These are phyloP conservation scores for Alexandromys fortis DNA, from an alignment of 2,113 vertebrate species.

Conservation along the genomic window DNA sequence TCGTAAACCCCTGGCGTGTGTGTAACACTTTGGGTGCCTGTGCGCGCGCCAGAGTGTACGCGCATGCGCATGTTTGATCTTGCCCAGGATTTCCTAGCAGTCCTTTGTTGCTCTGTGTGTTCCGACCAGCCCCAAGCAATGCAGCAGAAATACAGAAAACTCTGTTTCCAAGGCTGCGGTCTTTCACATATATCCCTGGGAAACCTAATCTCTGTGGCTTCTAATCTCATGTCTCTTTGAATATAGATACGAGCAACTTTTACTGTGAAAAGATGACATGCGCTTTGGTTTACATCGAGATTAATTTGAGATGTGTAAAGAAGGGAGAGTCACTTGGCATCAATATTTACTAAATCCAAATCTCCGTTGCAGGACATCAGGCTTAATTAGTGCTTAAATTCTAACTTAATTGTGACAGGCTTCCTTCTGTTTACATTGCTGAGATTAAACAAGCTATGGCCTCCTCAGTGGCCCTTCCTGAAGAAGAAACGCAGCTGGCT, in stretches of 20 bases:
- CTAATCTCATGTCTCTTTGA: slow-evolving; percentile 61
- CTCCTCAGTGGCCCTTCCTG: slow-evolving; percentile 58
- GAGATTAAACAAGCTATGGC: slow-evolving; percentile 57
- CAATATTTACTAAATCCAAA: slow-evolving; percentile 70
- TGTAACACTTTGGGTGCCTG: slow-evolving; percentile 2
- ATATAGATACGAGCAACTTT: slow-evolving; percentile 48
- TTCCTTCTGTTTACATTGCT: slow-evolving; percentile 69
- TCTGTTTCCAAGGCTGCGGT: background rate
- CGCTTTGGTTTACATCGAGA: slow-evolving; percentile 61
- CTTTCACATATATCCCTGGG: slow-evolving; percentile 53
- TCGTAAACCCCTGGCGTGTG: slow-evolving; percentile 55
- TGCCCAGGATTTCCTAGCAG: background rate
- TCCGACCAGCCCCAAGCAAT: background rate
- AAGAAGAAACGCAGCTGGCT: slow-evolving; percentile 76
- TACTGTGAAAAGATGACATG: slow-evolving; percentile 62
- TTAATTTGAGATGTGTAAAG: slow-evolving; percentile 68
- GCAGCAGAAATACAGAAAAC: slow-evolving; percentile 52
- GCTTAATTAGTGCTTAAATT: slow-evolving; percentile 36
- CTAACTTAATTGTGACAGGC: slow-evolving; percentile 67
- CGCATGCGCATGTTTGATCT: background rate
- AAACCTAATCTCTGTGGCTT: slow-evolving; percentile 66
- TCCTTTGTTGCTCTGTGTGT: slow-evolving; percentile 11
- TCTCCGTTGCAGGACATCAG: slow-evolving; percentile 32
- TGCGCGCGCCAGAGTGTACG: background rate
- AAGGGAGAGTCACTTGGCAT: slow-evolving; percentile 54